Conservation (phyloP, 2,797 vertebrate species). For the Rhodeus uyekii region DNA sequence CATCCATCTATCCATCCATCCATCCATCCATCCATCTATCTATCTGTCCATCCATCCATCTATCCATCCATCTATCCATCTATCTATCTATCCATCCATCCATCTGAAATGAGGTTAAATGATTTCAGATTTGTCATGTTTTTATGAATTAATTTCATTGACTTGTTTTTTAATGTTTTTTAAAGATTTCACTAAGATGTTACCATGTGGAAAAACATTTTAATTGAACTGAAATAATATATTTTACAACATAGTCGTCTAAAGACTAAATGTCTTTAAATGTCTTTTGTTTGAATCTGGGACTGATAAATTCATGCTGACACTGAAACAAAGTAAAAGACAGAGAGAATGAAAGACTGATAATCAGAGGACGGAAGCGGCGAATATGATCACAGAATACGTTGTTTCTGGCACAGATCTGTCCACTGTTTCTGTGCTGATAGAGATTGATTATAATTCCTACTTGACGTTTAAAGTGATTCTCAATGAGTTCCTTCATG, state of each 20-base stretch:
- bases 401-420: not conserved
- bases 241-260: not conserved
- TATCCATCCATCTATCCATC: no score
- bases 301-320: not conserved
- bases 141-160: not conserved
- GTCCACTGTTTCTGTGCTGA: not conserved
- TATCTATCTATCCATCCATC: no score
- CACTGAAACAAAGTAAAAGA: not conserved
- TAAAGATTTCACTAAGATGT: no score
- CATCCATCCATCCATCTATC: no score
- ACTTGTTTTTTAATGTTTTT: no score
- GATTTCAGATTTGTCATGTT: no score
- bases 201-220: not conserved
- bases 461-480: slow-evolving; percentile 39
- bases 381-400: not conserved
- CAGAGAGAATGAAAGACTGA: not conserved
- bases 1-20: accelerated
- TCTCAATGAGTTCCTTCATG: slow-evolving; percentile 36
- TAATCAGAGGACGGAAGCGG: not conserved
- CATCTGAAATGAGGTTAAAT: not conserved
- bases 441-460: slow-evolving; percentile 14
- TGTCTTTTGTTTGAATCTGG: not conserved
- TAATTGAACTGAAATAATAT: not conserved
- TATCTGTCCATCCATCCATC: no score
- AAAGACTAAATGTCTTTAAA: no score